A percentile compares a stretch with the other conserved stretches of the same genome.
These are phyloP conservation scores for Platycheirus albimanus DNA, from an alignment of 2,888 invertebrate genomes.

Conservation along the genomic window DNA sequence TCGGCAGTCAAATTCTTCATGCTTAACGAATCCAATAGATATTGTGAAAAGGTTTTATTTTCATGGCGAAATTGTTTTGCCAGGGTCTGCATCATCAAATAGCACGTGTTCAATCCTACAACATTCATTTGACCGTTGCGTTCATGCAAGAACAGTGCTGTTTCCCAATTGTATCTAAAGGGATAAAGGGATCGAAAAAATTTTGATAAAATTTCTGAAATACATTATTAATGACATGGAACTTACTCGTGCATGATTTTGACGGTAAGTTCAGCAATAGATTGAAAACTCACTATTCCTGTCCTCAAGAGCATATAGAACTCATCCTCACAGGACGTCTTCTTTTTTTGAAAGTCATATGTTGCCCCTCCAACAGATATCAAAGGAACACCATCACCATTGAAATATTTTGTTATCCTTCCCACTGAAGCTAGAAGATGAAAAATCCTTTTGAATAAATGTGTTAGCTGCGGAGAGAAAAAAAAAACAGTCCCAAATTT, in stretches of 20 bases:
- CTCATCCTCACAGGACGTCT: constrained; percentile 88
- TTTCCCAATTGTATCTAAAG: constrained; percentile 88
- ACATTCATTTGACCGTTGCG: constrained; percentile 87
- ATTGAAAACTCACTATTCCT: constrained; percentile 89
- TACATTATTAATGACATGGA: neutral
- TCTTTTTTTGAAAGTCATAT: constrained; percentile 89
- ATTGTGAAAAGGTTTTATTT: constrained; percentile 81
- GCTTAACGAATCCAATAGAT: constrained; percentile 78
- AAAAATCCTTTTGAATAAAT: neutral
- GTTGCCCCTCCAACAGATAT: constrained; percentile 92
- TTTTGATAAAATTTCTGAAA: constrained; percentile 8
- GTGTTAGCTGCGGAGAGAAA: neutral
- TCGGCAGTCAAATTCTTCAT: constrained; percentile 86
- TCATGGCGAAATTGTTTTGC: constrained; percentile 84
- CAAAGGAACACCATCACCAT: constrained; percentile 88
- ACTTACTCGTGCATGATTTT: constrained; percentile 88
- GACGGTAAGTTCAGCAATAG: constrained; percentile 88
- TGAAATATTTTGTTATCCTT: constrained; percentile 90
- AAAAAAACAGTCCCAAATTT: constrained; percentile 80
- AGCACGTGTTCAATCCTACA: constrained; percentile 89
- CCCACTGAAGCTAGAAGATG: constrained; percentile 88
- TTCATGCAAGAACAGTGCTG: constrained; percentile 89
- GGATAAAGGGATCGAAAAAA: constrained; percentile 42
- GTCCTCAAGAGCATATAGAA: constrained; percentile 91
- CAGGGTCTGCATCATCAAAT: constrained; percentile 89